Evolutionary conservation across 1,140 invertebrate species (phyloP).

Genomic region (Hyphantria cunea): DNA sequence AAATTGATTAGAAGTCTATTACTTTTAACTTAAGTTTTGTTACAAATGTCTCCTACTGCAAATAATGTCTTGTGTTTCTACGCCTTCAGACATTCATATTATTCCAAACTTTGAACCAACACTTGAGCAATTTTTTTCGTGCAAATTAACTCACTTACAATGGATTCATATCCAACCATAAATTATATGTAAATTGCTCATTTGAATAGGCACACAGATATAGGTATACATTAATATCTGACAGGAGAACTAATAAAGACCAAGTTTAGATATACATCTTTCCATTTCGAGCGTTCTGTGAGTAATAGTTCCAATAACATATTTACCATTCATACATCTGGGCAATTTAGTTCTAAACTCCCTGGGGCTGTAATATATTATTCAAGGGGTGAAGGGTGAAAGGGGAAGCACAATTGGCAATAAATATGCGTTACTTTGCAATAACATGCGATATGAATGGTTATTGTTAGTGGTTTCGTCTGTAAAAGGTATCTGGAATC

Average conservation of each 20-base stretch:
- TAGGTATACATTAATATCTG: slow-evolving; percentile 2
- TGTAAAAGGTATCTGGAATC: slow-evolving; percentile 8
- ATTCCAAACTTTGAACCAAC: no score
- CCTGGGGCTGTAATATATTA: slow-evolving; percentile 24
- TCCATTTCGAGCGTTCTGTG: slow-evolving; percentile 1
- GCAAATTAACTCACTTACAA: no score
- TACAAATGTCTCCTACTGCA: no score
- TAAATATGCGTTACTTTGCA: slow-evolving; percentile 37
- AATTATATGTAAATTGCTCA: no score
- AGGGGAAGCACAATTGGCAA: slow-evolving; percentile 27
- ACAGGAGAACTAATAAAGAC: slow-evolving; percentile 14
- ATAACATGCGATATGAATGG: slow-evolving; percentile 33
- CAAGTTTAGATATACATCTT: slow-evolving; percentile 8
- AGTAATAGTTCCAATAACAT: slow-evolving; percentile 20
- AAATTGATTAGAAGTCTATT: no score
- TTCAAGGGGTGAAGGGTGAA: slow-evolving; percentile 5
- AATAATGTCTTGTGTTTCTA: no score
- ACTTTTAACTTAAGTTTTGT: no score
- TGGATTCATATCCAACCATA: no score
- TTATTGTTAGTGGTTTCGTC: slow-evolving; percentile 26
- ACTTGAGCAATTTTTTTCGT: no score
- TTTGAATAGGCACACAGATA: neutral
- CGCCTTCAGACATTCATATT: no score
- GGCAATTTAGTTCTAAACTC: slow-evolving; percentile 31
- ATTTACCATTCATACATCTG: slow-evolving; percentile 33